Base-by-base conservation (phyloP, 2,888 invertebrate genomes). In the Cepaea hortensis region DNA sequence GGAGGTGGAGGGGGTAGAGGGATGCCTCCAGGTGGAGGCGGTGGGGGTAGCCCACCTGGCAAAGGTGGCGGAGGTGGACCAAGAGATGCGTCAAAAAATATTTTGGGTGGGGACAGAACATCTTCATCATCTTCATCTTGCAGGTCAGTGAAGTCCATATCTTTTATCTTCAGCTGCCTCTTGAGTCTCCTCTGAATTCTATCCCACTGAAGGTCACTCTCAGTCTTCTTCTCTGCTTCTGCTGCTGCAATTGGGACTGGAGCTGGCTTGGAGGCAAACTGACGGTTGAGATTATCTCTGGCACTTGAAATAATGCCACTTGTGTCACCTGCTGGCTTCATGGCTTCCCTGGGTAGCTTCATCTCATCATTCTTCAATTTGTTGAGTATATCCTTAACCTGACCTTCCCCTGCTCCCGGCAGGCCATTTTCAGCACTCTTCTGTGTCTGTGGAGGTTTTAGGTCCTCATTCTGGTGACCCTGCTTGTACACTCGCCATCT, bases 191-290 rank as follows among this genome's bases (percentile, higher is more conserved):
- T 92, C 85, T 92, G 91, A 68, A 99, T 95, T 93, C 98, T 97
- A 93, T 99, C 98, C 99, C 99, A 99, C 93, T 98, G 97, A 3
- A 98, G 95, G 93, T 99, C 98, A 93, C 97, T 98, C 95, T 98
- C 98, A 0, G 98, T 97, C 93, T 98, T 97, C 94, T 97, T 97
- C 84, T 92, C 92, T 65, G 96, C 95, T 62, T 90, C 91, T 70
- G 96, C 95, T 93, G 87, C 89, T 84, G 90, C 88, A 7, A 85
- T 82, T 48, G 90, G 89, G 81, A 90, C 92, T 35, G 70, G 87
- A 9, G 82, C 48, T 81, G 84, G 61, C 86, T 86, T 84, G 75
- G 82, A 70, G 23, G 55, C 86, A 76, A 84, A 89, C 88, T 90
- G 90, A 75, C 88, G 89, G 72, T 81, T 88, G 92, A 98, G 95